These are phyloP conservation scores for Manis crassicaudata DNA, from an alignment of 2,797 vertebrate species.

Conservation along the genomic window DNA sequence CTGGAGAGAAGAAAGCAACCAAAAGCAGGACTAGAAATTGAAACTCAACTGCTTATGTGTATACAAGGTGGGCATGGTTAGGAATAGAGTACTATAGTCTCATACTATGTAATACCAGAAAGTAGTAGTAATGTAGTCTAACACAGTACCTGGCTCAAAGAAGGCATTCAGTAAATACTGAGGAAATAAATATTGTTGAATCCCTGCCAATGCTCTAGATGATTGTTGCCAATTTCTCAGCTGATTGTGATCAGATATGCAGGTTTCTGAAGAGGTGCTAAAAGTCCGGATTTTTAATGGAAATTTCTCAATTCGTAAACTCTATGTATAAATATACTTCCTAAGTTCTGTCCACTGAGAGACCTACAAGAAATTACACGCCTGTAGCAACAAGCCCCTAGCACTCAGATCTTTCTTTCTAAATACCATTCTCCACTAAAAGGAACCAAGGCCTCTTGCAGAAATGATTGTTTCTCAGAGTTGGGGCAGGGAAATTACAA, in stretches of 20 bases:
- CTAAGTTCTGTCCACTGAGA: background rate
- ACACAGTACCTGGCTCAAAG: background rate
- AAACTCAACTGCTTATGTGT: background rate
- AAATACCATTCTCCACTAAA: background rate
- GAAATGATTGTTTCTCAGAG: background rate
- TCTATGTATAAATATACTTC: background rate
- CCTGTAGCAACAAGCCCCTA: background rate
- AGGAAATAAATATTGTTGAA: background rate
- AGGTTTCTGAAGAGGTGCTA: background rate
- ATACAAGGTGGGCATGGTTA: background rate
- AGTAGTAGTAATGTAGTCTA: background rate
- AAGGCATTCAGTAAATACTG: background rate
- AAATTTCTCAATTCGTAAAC: background rate
- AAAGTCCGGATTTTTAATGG: slow-evolving; percentile 19
- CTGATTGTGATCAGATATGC: background rate
- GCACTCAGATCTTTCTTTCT: background rate
- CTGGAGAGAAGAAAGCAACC: background rate
- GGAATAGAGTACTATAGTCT: background rate
- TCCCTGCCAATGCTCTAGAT: background rate
- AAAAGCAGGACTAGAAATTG: background rate
- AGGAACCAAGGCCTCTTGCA: background rate
- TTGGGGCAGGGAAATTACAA: background rate
- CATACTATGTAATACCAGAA: background rate
- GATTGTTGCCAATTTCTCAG: background rate
- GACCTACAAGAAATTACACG: background rate